A percentile compares a stretch with the other conserved stretches of the same genome.
Evolutionary conservation across 53 echinoderm and acorn worm species (phyloP).

Genomic region (Apostichopus leukothele): DNA sequence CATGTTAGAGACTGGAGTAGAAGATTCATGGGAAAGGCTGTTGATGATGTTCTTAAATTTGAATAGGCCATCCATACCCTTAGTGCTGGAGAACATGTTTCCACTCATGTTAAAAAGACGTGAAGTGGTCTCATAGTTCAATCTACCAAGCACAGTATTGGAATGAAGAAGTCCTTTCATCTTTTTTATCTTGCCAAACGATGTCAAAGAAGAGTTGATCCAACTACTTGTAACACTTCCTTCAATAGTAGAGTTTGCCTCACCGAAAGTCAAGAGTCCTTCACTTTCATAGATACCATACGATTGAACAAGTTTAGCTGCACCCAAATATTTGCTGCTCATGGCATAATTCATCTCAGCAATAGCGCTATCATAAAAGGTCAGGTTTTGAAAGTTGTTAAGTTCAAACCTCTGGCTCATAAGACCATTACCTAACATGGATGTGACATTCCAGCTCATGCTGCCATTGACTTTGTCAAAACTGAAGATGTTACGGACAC

Average conservation of each 20-base stretch:
- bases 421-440: background rate
- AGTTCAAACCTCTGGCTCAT: constrained; percentile 55
- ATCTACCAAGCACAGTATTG: constrained; percentile 35
- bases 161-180: constrained; percentile 58
- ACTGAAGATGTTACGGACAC: constrained; percentile 61
- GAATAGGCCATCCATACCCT: constrained; percentile 64
- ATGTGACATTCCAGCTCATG: constrained; percentile 53
- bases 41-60: constrained; percentile 53
- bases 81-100: constrained; percentile 51
- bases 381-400: constrained; percentile 61
- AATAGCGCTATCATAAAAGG: constrained; percentile 50
- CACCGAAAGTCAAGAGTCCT: constrained; percentile 55
- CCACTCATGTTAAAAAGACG: constrained; percentile 72
- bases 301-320: constrained; percentile 31
- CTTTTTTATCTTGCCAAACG: constrained; percentile 43
- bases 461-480: constrained; percentile 74
- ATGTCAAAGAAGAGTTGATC: constrained; percentile 50
- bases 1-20: constrained; percentile 52
- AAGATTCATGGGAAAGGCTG: constrained; percentile 32
- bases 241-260: constrained; percentile 11
- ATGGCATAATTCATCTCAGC: constrained; percentile 48
- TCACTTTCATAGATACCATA: constrained; percentile 54
- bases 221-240: constrained; percentile 37
- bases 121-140: constrained; percentile 49
- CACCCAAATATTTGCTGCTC: constrained; percentile 48